Base-by-base conservation (phyloP, 2,888 invertebrate species). In the Cephus pulcher region DNA sequence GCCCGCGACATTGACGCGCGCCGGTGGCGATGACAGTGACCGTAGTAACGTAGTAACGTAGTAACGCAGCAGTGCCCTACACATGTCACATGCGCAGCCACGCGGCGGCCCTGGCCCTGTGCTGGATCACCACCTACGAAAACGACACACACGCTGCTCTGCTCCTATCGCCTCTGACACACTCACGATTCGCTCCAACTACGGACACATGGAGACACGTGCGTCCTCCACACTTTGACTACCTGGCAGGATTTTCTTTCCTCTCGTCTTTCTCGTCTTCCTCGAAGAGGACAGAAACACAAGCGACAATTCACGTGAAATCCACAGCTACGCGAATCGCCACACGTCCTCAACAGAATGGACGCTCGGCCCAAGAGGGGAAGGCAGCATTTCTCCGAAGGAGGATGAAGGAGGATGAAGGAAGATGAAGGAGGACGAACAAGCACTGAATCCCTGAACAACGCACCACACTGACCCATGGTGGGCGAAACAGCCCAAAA, bases 31-130 rank as follows among this genome's bases (percentile, higher is more conserved):
- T 75, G 35, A 77, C 77, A 35, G 76, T 75, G 77, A 76, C 69
- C 78, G 79, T 75, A 68, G 79, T 79, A 30, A 34, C 34, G 79
- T 75, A 68, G 79, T 79, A 35, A 34, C 34, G 79, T 75, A 68
- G 79, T 79, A 35, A 30, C 34, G 80, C 89, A 89, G 73, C 89
- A 89, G 73, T 86, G 86, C n/a, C 89, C 68, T 82, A 89, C 90
- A 85, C 91, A 92, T 83, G 91, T 87, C 23, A 90, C 91, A 78
- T 91, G 83, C 75, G 87, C 86, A 77, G 89, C 82, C 76, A 86
- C 74, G 78, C 84, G 75, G 34, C 34, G 2, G 34, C 34, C 37
- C 37, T 40, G 37, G 15, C 40, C 40, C 40, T 40, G 40, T 15
- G 40, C 40, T 40, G 40, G 4, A 40, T 40, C 40, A 15, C 1